These are phyloP conservation scores for Chelonoidis abingdonii DNA, from an alignment of 2,113 vertebrate genomes.

Conservation along the genomic window DNA sequence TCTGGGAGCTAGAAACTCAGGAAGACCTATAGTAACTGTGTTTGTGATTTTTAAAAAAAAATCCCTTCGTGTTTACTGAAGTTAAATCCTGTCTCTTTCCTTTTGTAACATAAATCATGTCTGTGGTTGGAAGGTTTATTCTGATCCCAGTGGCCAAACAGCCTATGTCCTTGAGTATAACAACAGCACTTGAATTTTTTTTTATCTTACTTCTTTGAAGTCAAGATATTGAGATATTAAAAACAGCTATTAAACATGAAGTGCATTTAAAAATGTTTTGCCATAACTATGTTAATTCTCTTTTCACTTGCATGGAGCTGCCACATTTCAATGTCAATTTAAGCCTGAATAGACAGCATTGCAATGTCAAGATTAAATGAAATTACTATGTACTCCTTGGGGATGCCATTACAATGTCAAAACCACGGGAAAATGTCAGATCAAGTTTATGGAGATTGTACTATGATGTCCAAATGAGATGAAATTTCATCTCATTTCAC, in stretches of 20 bases:
- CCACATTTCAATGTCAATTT: conserved; percentile 49
- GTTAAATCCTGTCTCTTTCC: not conserved
- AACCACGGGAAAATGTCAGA: conserved; percentile 25
- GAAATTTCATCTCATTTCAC: not conserved
- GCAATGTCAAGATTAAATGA: conserved; percentile 29
- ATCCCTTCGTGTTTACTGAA: not conserved
- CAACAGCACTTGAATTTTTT: not conserved
- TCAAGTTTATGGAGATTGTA: conserved; percentile 12
- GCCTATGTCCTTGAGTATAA: not conserved
- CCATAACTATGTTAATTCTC: conserved; percentile 26
- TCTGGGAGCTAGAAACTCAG: not conserved
- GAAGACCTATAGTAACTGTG: not conserved
- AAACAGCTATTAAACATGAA: conserved; percentile 14
- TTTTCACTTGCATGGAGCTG: conserved; percentile 7
- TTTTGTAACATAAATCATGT: not conserved
- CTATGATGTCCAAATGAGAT: not conserved
- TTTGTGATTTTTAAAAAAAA: not conserved
- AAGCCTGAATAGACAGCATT: conserved; percentile 34
- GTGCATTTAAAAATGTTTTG: not conserved
- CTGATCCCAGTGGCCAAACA: not conserved
- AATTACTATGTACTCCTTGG: conserved; percentile 26
- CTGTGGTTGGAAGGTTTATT: not conserved
- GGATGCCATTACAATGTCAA: conserved; percentile 45
- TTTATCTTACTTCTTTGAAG: not conserved
- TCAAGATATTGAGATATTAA: not conserved